A percentile compares a stretch with the other conserved stretches of the same genome.
These are phyloP conservation scores for Apamea epomidion DNA, from an alignment of 2,888 invertebrate species.

Conservation along the genomic window DNA sequence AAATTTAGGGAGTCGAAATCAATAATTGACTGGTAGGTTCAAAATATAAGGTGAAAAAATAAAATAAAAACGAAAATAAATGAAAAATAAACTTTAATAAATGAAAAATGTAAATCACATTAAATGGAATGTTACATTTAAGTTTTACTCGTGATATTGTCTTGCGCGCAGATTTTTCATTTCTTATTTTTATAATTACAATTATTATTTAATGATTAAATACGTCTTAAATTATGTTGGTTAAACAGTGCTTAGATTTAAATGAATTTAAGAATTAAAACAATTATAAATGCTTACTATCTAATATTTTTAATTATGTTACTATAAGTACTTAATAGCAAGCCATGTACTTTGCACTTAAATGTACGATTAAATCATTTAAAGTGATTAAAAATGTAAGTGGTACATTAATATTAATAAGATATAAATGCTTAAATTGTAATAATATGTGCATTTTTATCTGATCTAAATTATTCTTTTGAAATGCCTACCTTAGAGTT, in stretches of 20 bases:
- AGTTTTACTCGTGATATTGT: slow-evolving; percentile 77
- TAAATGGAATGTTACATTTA: slow-evolving; percentile 66
- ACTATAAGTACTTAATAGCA: slow-evolving; percentile 50
- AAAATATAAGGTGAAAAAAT: slow-evolving; percentile 69
- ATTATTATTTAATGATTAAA: slow-evolving; percentile 61
- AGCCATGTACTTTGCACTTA: slow-evolving; percentile 71
- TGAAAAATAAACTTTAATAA: slow-evolving; percentile 75
- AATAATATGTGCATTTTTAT: slow-evolving; percentile 33
- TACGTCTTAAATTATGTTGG: slow-evolving; percentile 56
- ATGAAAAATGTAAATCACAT: slow-evolving; percentile 67
- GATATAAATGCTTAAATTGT: slow-evolving; percentile 34
- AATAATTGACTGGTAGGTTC: slow-evolving; percentile 89
- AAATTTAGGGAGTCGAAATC: slow-evolving; percentile 90
- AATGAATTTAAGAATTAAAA: slow-evolving; percentile 50
- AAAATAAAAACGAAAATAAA: slow-evolving; percentile 75
- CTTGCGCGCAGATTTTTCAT: slow-evolving; percentile 78
- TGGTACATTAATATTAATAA: slow-evolving; percentile 47
- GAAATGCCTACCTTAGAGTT: slow-evolving; percentile 50
- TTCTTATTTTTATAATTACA: slow-evolving; percentile 63
- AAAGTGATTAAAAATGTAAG: slow-evolving; percentile 47
- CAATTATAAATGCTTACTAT: slow-evolving; percentile 46
- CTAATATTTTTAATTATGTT: slow-evolving; percentile 34
- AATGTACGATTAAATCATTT: slow-evolving; percentile 35
- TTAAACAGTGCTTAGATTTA: slow-evolving; percentile 56
- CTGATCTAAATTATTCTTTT: slow-evolving; percentile 26